phyloP scores from a whole-genome alignment of 2,113 vertebrate species.

The Hypanus sabinus region DNA sequence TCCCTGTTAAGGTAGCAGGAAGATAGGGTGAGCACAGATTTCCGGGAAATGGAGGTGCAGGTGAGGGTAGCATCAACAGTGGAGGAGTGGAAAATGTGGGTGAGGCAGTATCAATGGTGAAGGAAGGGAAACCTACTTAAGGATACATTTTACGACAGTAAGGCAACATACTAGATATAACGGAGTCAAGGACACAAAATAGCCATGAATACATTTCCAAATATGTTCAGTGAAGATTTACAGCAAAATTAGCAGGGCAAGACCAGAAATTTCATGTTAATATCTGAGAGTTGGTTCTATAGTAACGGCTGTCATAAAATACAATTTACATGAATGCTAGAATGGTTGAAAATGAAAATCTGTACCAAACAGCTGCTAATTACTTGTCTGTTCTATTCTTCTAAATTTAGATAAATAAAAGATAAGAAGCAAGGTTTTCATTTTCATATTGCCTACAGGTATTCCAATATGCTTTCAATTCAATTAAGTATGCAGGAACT shows the following conservation, averaged over 20 bases:
- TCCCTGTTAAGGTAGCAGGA: no score
- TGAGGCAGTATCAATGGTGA: no score
- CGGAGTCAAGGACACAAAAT: not conserved
- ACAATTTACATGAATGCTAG: not conserved
- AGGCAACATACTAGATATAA: not conserved
- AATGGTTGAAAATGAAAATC: not conserved
- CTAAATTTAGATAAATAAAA: not conserved
- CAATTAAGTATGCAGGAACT: not conserved
- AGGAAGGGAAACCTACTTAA: no score
- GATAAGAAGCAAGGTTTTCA: not conserved
- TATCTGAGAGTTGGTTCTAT: not conserved
- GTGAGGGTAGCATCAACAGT: no score
- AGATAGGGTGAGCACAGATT: no score
- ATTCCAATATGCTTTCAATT: not conserved
- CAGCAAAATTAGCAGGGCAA: not conserved
- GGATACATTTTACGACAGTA: no score
- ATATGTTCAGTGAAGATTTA: not conserved
- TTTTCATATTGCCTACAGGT: not conserved
- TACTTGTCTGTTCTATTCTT: not conserved
- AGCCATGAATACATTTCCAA: not conserved
- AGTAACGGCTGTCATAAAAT: not conserved
- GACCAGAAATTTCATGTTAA: not conserved
- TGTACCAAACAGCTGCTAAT: not conserved
- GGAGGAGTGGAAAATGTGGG: no score
- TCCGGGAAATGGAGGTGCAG: no score